Evolutionary conservation across 2,113 vertebrate genomes (phyloP).

Genomic region (Notechis scutatus): DNA sequence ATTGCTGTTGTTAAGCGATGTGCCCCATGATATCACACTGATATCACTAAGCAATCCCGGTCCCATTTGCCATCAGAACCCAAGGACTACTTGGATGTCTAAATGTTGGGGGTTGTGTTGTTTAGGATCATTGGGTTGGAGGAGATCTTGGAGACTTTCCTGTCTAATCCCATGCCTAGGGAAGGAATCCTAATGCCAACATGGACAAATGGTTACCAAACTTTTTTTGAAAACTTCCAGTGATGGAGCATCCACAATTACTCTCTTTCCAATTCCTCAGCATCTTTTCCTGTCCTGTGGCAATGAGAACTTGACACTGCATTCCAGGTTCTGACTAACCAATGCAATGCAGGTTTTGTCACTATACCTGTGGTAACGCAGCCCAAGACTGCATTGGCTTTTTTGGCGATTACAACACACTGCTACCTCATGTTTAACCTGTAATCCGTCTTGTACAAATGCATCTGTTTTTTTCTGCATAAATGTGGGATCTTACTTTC

Average conservation of each 20-base stretch:
- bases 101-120: not conserved
- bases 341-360: not conserved
- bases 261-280: not conserved
- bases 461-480: not conserved
- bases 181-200: not conserved
- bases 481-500: not conserved
- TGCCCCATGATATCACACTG: not conserved
- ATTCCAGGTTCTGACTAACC: not conserved
- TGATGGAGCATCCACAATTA: not conserved
- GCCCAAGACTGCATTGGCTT: not conserved
- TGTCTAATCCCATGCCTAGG: not conserved
- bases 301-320: not conserved
- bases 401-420: not conserved
- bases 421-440: not conserved
- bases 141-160: not conserved
- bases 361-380: not conserved
- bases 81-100: not conserved
- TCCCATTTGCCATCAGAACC: not conserved
- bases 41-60: not conserved
- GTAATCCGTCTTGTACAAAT: not conserved
- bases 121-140: not conserved
- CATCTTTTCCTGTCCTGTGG: not conserved
- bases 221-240: not conserved
- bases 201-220: not conserved
- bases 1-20: not conserved